phyloP scores from a whole-genome alignment of 2,113 vertebrate species.

The Euleptes europaea region DNA sequence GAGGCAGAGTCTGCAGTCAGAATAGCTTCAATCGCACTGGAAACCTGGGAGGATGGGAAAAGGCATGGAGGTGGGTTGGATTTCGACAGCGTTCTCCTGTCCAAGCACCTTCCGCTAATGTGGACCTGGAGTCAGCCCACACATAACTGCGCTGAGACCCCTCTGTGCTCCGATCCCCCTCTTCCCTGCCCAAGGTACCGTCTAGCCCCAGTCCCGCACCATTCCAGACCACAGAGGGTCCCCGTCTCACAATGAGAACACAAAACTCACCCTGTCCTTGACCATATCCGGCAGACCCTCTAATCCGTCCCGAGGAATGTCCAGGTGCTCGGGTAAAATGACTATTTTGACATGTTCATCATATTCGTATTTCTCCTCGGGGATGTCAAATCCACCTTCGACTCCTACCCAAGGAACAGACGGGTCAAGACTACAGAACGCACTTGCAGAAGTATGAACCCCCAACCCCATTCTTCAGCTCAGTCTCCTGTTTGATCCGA shows the following conservation, averaged over 20 bases:
- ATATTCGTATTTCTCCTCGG: constrained; percentile 88
- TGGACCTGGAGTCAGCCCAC: background rate
- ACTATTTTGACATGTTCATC: constrained; percentile 95
- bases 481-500: background rate
- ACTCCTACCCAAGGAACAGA: constrained; percentile 77
- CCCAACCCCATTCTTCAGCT: background rate
- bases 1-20: constrained; percentile 94
- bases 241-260: background rate
- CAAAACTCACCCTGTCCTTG: constrained; percentile 86
- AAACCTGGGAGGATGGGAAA: constrained; percentile 77
- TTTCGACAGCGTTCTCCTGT: background rate
- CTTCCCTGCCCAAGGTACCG: background rate
- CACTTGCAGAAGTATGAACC: background rate
- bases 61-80: constrained; percentile 1
- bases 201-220: background rate
- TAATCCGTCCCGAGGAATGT: constrained; percentile 90
- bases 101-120: background rate
- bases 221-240: background rate
- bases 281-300: constrained; percentile 89
- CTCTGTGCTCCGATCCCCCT: background rate
- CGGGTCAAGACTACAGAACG: background rate
- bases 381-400: constrained; percentile 95
- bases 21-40: constrained; percentile 88
- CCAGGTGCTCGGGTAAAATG: constrained; percentile 92
- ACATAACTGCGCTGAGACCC: background rate